These are phyloP conservation scores for Austrofundulus limnaeus DNA, from an alignment of 2,113 vertebrate species.

Conservation along the genomic window DNA sequence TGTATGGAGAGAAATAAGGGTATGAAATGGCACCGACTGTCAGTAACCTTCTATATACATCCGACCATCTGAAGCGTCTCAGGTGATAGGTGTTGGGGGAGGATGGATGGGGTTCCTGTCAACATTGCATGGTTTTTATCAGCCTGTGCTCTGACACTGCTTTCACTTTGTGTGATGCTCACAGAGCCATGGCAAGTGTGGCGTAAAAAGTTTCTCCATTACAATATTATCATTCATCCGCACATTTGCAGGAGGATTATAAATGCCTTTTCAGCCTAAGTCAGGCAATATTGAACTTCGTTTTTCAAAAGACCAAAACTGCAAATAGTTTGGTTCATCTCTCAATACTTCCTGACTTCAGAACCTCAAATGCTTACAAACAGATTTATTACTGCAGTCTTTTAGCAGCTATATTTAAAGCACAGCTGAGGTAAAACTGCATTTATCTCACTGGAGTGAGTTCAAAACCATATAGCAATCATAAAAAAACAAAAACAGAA, in stretches of 20 bases:
- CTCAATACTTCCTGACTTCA: neutral
- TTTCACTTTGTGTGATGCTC: slow-evolving; percentile 46
- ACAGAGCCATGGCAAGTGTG: slow-evolving; percentile 18
- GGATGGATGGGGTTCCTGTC: slow-evolving; percentile 29
- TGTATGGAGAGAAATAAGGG: slow-evolving; percentile 10
- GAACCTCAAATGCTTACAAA: neutral
- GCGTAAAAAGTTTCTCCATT: slow-evolving; percentile 23
- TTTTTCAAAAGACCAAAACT: neutral
- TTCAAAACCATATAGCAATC: too few species aligned
- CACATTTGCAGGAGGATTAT: slow-evolving; percentile 24
- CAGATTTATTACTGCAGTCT: neutral
- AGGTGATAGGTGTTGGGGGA: slow-evolving; percentile 30
- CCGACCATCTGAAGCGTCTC: slow-evolving; percentile 11
- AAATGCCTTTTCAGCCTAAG: slow-evolving; percentile 19
- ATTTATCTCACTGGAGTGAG: too few species aligned
- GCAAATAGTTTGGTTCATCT: neutral
- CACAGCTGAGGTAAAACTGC: too few species aligned
- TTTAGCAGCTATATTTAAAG: neutral
- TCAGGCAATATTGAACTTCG: neutral
- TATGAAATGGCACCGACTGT: slow-evolving; percentile 15
- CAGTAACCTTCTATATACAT: slow-evolving; percentile 28
- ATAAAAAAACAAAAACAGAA: too few species aligned
- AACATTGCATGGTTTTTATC: slow-evolving; percentile 39
- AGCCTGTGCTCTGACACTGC: slow-evolving; percentile 39
- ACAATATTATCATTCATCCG: slow-evolving; percentile 19